Conservation (phyloP, 2,113 vertebrate genomes). For the Stictonetta naevosa region DNA sequence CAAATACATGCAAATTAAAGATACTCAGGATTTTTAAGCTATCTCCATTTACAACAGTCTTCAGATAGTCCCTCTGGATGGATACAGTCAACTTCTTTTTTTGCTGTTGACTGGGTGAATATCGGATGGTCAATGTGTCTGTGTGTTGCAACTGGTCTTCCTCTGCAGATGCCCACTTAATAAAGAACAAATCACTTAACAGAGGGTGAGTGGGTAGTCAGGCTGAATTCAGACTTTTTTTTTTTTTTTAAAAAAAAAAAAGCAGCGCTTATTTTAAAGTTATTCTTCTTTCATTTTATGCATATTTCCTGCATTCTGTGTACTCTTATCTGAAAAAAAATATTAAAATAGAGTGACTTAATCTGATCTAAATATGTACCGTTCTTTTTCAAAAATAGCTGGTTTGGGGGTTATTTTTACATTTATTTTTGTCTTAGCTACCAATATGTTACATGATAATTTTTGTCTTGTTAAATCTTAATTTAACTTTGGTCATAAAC, state of each 20-base stretch:
- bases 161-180: conserved; percentile 31
- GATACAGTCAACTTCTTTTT: neutral
- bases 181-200: conserved; percentile 41
- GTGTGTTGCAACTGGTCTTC: neutral
- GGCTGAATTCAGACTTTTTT: conserved; percentile 32
- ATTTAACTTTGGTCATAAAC: neutral
- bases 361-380: neutral
- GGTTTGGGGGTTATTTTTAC: neutral
- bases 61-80: neutral
- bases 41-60: neutral
- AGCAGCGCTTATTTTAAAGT: neutral
- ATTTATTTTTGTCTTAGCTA: conserved; percentile 18
- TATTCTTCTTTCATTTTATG: conserved; percentile 6
- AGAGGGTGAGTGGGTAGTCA: conserved; percentile 69
- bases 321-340: neutral
- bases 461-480: neutral
- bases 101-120: neutral
- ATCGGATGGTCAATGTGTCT: neutral
- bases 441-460: neutral
- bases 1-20: conserved; percentile 30
- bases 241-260: too few species aligned
- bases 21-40: neutral
- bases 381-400: neutral
- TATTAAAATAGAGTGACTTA: neutral
- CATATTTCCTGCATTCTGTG: neutral